Base-by-base conservation (phyloP, 2,113 vertebrate species). In the Oreochromis spilurus region DNA sequence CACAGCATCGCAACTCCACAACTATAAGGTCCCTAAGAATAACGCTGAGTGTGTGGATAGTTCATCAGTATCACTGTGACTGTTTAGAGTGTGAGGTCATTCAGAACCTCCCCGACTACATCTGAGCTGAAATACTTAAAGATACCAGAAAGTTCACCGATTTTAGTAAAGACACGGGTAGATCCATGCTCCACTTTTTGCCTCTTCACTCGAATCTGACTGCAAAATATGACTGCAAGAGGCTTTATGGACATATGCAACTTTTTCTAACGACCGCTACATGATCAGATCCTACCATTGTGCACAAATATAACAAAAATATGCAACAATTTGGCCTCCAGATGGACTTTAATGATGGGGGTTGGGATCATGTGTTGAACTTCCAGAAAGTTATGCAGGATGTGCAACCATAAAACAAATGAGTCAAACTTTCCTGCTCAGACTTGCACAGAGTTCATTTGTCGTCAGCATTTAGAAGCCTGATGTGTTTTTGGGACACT, bases 151-250 rank as follows among this genome's bases (percentile, higher is more conserved):
- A 77, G 29, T 24, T 19, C 2, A 0, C 50, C 2, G 4, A 50
- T 8, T 31, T 1, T 19, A 0, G 43, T 19, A 19, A 29, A 50
- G 43, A 19, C 43, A 0, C 9, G 9, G 0, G 13, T 6, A 31
- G 43, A 2, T 0, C 43, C 6, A 17, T 6, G 45, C 70, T 19
- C 43, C 70, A 12, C 6, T 0, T 77, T 75, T 75, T 29, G 26
- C 24, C 24, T 19, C 70, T 5, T 75, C 24, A 19, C 43, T 29
- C 4, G 19, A 19, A 19, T 50, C 24, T 50, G 43, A 77, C 3
- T 50, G 24, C 43, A 31, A 77, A 48, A 50, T 77, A 31, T 19
- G 14, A 75, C 43, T 19, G 16, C 24, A 2, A 29, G 3, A 77
- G 4, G 6, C 26, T 75, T 45, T 26, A 19, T 19, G 43, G 16